These are phyloP conservation scores for Diabrotica undecimpunctata DNA, from an alignment of 1,140 invertebrate species.

Conservation along the genomic window DNA sequence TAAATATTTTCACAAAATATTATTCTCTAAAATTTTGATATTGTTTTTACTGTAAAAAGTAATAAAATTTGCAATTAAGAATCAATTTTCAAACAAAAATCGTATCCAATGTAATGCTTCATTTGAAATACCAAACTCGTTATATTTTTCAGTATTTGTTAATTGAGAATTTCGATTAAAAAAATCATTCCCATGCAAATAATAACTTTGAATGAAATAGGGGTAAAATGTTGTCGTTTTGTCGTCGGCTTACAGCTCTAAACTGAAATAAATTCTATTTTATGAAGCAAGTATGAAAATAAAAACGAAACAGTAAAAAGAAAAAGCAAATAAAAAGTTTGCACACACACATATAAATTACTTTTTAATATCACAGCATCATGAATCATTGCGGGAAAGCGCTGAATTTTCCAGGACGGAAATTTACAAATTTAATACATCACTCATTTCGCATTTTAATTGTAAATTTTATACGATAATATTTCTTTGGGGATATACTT, in stretches of 20 bases:
- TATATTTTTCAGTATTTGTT: background rate
- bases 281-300: constrained; percentile 41
- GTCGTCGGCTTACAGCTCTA: constrained; percentile 34
- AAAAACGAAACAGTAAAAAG: constrained; percentile 35
- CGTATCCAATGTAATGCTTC: too few relatives aligned
- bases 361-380: constrained; percentile 46
- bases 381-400: constrained; percentile 43
- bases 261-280: constrained; percentile 40
- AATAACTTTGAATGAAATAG: constrained; percentile 30
- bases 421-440: constrained; percentile 24
- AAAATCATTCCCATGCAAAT: constrained; percentile 38
- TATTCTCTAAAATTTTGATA: too few relatives aligned
- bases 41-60: too few relatives aligned
- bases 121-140: background rate
- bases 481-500: constrained; percentile 9
- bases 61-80: too few relatives aligned
- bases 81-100: too few relatives aligned
- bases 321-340: constrained; percentile 39
- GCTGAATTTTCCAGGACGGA: constrained; percentile 32
- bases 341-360: constrained; percentile 45
- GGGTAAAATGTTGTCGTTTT: constrained; percentile 37
- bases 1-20: too few relatives aligned
- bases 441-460: constrained; percentile 21
- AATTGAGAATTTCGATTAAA: constrained; percentile 27
- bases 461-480: constrained; percentile 17